These are phyloP conservation scores for Parapsyche elsis DNA, from an alignment of 1,140 invertebrate genomes.

Conservation along the genomic window DNA sequence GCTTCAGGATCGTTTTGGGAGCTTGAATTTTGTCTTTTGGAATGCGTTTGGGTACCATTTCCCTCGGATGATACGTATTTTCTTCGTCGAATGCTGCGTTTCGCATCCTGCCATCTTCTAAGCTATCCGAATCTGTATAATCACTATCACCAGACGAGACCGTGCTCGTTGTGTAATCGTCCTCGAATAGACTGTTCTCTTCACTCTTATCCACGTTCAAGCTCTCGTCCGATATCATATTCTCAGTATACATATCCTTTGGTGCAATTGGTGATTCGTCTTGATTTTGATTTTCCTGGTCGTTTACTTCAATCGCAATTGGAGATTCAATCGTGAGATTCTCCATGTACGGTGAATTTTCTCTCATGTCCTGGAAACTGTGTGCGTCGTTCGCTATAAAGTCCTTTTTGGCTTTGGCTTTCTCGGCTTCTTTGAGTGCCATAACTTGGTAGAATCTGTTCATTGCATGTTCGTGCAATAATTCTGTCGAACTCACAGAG, in stretches of 20 bases:
- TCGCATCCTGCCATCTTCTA: constrained; percentile 68
- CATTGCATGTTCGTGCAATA: constrained; percentile 83
- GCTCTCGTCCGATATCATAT: constrained; percentile 47
- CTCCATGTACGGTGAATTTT: not conserved
- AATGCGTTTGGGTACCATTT: constrained; percentile 60
- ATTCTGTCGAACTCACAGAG: constrained; percentile 83
- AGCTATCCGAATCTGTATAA: constrained; percentile 67
- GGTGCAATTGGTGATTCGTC: not conserved
- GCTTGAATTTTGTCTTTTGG: constrained; percentile 65
- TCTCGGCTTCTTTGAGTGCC: constrained; percentile 75
- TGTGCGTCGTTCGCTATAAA: constrained; percentile 54
- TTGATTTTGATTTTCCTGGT: constrained; percentile 18
- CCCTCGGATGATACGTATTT: constrained; percentile 75
- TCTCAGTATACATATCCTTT: constrained; percentile 26
- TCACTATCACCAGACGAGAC: constrained; percentile 64
- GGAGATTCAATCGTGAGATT: not conserved
- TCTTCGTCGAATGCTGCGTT: constrained; percentile 69
- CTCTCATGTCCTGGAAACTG: constrained; percentile 45
- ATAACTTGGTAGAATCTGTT: constrained; percentile 80
- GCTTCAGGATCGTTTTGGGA: constrained; percentile 69
- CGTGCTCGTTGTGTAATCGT: constrained; percentile 72
- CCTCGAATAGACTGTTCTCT: constrained; percentile 66
- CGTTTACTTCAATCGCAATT: not conserved
- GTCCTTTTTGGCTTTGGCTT: constrained; percentile 60
- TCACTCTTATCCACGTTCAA: constrained; percentile 46